These are phyloP conservation scores for Caenorhabditis parvicauda DNA, from an alignment of 2,888 invertebrate genomes.

Conservation along the genomic window DNA sequence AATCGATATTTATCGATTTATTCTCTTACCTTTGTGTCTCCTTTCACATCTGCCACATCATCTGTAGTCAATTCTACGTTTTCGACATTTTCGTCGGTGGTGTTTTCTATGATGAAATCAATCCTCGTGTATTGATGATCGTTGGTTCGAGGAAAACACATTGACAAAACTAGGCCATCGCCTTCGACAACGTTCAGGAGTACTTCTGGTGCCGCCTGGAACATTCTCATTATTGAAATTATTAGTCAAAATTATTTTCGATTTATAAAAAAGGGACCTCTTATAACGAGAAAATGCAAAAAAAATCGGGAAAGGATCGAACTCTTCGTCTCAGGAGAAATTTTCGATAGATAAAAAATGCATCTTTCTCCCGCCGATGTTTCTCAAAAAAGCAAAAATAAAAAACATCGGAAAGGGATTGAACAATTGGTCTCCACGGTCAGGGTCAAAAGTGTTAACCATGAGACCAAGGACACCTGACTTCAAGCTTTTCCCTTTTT, in stretches of 20 bases:
- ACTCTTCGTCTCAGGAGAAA: too few species aligned
- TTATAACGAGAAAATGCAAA: background rate
- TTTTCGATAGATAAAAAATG: too few species aligned
- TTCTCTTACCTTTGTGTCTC: constrained; percentile 4
- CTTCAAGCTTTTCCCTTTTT: too few species aligned
- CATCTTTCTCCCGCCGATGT: too few species aligned
- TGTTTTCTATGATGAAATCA: constrained; percentile 22
- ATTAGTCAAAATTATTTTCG: background rate
- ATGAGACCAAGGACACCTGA: too few species aligned
- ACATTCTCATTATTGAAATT: background rate
- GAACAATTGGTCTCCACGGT: too few species aligned
- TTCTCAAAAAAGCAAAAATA: too few species aligned
- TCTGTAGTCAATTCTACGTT: constrained; percentile 17
- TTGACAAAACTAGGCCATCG: constrained; percentile 19
- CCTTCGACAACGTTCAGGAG: constrained; percentile 38
- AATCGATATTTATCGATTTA: too few species aligned
- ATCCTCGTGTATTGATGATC: constrained; percentile 31
- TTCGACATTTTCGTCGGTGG: constrained; percentile 10
- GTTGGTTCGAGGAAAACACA: constrained; percentile 27
- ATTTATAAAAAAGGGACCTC: background rate
- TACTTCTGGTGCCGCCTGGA: constrained; percentile 8
- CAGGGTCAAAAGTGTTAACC: too few species aligned
- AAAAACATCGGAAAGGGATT: too few species aligned
- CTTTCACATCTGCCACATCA: constrained; percentile 22
- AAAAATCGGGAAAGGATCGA: background rate